Evolutionary conservation across 2,888 invertebrate genomes (phyloP).

Genomic region (Halictus quadricinctus): DNA sequence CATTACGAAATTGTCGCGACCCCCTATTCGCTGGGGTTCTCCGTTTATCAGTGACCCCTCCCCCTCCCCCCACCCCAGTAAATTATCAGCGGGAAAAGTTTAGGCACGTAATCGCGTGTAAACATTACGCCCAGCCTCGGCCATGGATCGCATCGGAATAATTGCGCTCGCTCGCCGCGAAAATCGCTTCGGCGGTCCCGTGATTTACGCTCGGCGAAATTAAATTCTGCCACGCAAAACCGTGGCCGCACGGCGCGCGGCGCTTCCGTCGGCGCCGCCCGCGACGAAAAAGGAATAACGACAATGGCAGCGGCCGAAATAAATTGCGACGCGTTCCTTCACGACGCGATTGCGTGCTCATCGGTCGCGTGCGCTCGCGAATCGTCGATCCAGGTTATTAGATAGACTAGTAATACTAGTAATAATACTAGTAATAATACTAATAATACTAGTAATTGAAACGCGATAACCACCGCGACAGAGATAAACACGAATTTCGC

Average conservation of each 20-base stretch:
- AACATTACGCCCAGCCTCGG: constrained; percentile 1
- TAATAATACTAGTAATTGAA: background rate
- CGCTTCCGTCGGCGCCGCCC: background rate
- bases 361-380: background rate
- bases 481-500: background rate
- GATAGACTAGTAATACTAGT: too few species aligned
- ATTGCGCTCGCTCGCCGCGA: background rate
- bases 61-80: background rate
- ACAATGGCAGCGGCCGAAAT: background rate
- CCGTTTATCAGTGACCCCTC: constrained; percentile 63
- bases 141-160: background rate
- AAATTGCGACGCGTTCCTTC: background rate
- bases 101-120: constrained; percentile 15
- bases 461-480: background rate
- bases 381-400: background rate
- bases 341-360: background rate
- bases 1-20: constrained; percentile 55
- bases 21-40: constrained; percentile 64
- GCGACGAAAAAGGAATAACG: background rate
- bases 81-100: constrained; percentile 45
- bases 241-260: background rate
- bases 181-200: background rate
- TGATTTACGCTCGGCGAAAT: constrained; percentile 6
- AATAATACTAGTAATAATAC: too few species aligned
- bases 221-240: background rate